These are phyloP conservation scores for Anisognathus igniventris DNA, from an alignment of 2,797 vertebrate genomes.

Conservation along the genomic window DNA sequence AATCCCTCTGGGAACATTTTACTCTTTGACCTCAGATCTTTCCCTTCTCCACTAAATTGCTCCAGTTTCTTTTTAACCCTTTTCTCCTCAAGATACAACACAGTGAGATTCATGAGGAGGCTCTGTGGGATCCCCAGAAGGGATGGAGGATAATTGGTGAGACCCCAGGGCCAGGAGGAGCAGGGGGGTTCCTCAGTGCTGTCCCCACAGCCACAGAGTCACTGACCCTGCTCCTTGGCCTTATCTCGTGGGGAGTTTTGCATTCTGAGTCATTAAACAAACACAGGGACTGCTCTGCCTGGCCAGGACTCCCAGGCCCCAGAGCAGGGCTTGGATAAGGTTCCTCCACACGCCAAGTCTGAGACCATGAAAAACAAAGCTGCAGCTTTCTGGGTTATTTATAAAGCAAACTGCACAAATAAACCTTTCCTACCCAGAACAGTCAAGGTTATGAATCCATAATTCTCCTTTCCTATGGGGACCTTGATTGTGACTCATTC, in stretches of 20 bases:
- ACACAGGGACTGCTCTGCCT: not conserved
- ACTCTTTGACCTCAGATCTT: not conserved
- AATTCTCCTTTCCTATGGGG: not conserved
- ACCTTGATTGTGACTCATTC: not conserved
- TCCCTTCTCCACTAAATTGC: not conserved
- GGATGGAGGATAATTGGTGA: not conserved
- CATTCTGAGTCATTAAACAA: not conserved
- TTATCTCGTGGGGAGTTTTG: not conserved
- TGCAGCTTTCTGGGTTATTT: not conserved
- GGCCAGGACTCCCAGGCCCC: not conserved
- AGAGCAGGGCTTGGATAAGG: not conserved
- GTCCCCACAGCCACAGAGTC: not conserved
- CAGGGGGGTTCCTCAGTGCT: not conserved
- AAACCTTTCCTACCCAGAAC: not conserved
- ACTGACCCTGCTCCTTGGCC: not conserved
- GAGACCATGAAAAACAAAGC: not conserved
- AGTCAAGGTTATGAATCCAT: not conserved
- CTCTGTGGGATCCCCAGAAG: accelerated
- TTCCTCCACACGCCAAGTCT: not conserved
- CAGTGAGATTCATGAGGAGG: accelerated
- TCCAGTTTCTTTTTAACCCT: not conserved
- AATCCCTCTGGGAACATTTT: accelerated
- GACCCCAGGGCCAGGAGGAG: not conserved
- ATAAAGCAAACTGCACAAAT: not conserved
- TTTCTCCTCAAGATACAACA: accelerated